Percentiles rank a stretch among this genome's conserved stretches.
These are phyloP conservation scores for Alces alces DNA, from an alignment of 2,113 vertebrate genomes.

Conservation along the genomic window DNA sequence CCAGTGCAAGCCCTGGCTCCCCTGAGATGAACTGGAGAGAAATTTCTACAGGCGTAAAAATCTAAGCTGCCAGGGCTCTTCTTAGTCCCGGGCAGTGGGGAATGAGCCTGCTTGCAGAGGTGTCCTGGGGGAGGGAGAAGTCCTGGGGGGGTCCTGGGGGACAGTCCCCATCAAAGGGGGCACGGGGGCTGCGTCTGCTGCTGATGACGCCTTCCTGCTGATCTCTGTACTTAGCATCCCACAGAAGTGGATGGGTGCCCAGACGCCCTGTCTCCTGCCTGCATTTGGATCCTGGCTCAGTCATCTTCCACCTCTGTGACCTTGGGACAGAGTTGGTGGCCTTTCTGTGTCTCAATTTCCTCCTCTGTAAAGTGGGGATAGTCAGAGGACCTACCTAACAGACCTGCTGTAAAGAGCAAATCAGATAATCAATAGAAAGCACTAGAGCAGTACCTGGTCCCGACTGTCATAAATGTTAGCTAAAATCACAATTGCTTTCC, in stretches of 20 bases:
- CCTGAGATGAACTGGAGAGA: slow-evolving; percentile 48
- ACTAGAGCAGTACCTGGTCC: background rate
- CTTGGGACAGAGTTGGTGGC: background rate
- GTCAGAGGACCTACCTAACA: background rate
- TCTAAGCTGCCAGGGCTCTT: background rate
- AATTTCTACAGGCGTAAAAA: slow-evolving; percentile 57
- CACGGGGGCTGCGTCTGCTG: rapidly evolving
- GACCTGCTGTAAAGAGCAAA: background rate
- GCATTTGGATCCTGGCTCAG: background rate
- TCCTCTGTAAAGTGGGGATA: background rate
- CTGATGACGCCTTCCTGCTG: rapidly evolving
- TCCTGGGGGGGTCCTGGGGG: background rate
- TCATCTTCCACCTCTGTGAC: background rate
- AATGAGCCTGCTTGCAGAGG: background rate
- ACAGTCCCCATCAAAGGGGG: rapidly evolving
- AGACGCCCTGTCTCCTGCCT: background rate
- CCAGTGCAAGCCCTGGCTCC: background rate
- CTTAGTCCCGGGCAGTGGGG: background rate
- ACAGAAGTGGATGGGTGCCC: background rate
- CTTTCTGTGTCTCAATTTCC: background rate
- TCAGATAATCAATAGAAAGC: background rate
- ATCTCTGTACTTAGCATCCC: background rate
- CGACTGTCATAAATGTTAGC: background rate
- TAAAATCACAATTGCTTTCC: background rate
- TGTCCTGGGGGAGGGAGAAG: background rate